Conservation (phyloP, 2,888 invertebrate genomes). For the Alviniconcha strummeri region DNA sequence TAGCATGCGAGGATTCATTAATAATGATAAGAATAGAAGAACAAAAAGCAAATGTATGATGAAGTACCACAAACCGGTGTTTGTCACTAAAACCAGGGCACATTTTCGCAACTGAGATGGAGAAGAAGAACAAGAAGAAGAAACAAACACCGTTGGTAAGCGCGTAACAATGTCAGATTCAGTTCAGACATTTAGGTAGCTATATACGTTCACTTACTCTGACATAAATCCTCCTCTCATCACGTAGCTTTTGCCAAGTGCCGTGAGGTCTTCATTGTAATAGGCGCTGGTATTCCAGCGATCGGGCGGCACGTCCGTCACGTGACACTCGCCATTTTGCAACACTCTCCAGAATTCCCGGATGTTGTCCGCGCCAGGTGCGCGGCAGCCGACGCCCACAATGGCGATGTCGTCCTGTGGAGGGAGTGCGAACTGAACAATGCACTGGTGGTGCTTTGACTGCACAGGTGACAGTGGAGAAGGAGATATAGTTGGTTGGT, state of each 20-base stretch:
- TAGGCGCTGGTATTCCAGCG: conserved; percentile 54
- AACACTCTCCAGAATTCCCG: conserved; percentile 59
- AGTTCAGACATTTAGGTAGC: too few relatives aligned
- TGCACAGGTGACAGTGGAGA: not conserved
- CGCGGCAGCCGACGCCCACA: conserved; percentile 48
- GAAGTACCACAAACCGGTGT: too few relatives aligned
- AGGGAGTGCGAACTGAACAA: not conserved
- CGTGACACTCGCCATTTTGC: conserved; percentile 56
- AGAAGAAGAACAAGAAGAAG: too few relatives aligned
- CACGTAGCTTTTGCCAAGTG: conserved; percentile 49
- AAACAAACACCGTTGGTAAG: too few relatives aligned
- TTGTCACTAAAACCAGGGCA: too few relatives aligned
- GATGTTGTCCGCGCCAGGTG: conserved; percentile 56
- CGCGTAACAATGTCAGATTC: too few relatives aligned
- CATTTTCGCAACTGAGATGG: too few relatives aligned
- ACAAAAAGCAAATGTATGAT: too few relatives aligned
- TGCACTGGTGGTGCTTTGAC: not conserved
- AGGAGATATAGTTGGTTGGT: not conserved
- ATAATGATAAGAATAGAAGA: too few relatives aligned
- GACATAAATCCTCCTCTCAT: conserved; percentile 49
- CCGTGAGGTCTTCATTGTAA: conserved; percentile 48
- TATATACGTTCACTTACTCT: conserved; percentile 39
- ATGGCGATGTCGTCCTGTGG: conserved; percentile 30
- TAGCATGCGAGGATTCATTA: too few relatives aligned
- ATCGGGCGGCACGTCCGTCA: conserved; percentile 50